Evolutionary conservation across 2,888 invertebrate species (phyloP).

Genomic region (Pterostichus madidus): DNA sequence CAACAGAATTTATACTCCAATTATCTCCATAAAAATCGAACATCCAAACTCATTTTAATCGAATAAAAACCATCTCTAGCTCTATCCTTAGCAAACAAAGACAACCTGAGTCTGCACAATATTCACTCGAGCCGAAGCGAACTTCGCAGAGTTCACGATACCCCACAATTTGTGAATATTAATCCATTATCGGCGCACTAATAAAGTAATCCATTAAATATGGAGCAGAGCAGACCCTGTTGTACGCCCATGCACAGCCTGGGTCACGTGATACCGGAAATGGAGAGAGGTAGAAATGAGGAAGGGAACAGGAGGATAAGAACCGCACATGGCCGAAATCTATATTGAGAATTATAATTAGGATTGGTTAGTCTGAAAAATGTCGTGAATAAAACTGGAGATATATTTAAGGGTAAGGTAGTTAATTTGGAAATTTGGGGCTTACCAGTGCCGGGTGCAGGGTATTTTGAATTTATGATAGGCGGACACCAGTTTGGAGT

Average conservation of each 20-base stretch:
- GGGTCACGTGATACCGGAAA: constrained; percentile 35
- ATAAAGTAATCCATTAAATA: constrained; percentile 57
- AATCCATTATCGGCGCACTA: constrained; percentile 60
- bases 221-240: background rate
- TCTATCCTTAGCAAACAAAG: background rate
- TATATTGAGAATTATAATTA: constrained; percentile 62
- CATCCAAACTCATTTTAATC: constrained; percentile 35
- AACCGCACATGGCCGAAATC: constrained; percentile 58
- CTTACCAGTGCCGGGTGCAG: constrained; percentile 5
- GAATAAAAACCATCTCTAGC: constrained; percentile 21
- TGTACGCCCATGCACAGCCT: constrained; percentile 9
- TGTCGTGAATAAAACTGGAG: constrained; percentile 16
- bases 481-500: background rate
- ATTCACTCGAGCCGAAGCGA: constrained; percentile 8
- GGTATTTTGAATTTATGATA: background rate
- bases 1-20: background rate
- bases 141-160: constrained; percentile 32
- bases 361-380: constrained; percentile 46
- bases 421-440: background rate
- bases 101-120: constrained; percentile 7
- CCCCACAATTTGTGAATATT: constrained; percentile 60
- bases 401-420: constrained; percentile 29
- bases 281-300: background rate
- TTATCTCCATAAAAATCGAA: background rate
- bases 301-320: background rate